Base-by-base conservation (phyloP, 1,140 invertebrate species). In the Daktulosphaira vitifoliae region DNA sequence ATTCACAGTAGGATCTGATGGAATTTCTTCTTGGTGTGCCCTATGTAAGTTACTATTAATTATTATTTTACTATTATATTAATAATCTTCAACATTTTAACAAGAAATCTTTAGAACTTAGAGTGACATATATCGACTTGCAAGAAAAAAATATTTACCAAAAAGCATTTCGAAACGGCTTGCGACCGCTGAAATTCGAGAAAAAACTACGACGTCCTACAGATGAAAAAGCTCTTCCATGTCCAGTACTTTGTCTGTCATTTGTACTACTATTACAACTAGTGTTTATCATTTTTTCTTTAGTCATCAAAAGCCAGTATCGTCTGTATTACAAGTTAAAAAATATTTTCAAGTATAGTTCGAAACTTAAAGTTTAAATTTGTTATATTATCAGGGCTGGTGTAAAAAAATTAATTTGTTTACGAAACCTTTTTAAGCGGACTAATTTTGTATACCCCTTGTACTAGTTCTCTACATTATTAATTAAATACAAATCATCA, bases 101-200 rank as follows among this genome's bases (percentile, higher is more conserved):
- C n/a, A 46, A 15, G n/a, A 6, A 6, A 6, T n/a, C 15, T 46
- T n/a, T 4, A 46, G 44, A 46, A n/a, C 8, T 39, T n/a, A n/a
- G n/a, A n/a, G n/a, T n/a, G n/a, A n/a, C n/a, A n/a, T n/a, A n/a
- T n/a, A n/a, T n/a, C n/a, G n/a, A n/a, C n/a, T n/a, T n/a, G n/a
- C n/a, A n/a, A n/a, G n/a, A n/a, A n/a, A n/a, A n/a, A n/a, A n/a
- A n/a, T 16, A 23, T 6, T 48, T 48, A 48, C 44, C 29, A 33
- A 33, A 33, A 33, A 6, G 29, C 29, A 6, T 33, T 33, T 11
- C 29, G 56, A 48, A 71, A 73, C 16, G 68, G 68, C 23, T 73
- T 72, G 42, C 70, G 71, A 33, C 29, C 29, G 29, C 29, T 33
- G 5, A 33, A 33, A 11, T n/a, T 48, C 5, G n/a, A 16, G 44